Percentiles rank a stretch among this genome's conserved stretches.
phyloP scores from a whole-genome alignment of 2,113 vertebrate genomes.

The Theristicus caerulescens region DNA sequence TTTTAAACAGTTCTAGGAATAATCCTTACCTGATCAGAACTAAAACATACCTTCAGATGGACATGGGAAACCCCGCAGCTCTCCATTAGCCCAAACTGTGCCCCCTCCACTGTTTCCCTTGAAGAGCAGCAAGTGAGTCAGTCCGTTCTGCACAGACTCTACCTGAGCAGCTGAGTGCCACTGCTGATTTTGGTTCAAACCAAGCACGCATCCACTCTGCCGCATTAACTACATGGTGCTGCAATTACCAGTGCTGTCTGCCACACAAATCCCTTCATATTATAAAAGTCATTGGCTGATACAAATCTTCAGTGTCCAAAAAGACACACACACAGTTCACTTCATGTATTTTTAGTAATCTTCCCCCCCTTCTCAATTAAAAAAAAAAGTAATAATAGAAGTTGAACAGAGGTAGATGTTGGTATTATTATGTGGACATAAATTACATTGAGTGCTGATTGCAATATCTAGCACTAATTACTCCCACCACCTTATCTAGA shows the following conservation, averaged over 20 bases:
- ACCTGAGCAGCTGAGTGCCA: neutral
- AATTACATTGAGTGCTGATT: neutral
- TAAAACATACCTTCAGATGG: neutral
- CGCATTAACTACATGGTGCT: accelerated
- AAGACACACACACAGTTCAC: neutral
- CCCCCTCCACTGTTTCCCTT: neutral
- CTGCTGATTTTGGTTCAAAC: neutral
- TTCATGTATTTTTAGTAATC: neutral
- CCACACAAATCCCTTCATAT: neutral
- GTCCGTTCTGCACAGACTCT: neutral
- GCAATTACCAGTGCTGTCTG: neutral
- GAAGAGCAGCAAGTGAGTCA: neutral
- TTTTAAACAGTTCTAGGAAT: neutral
- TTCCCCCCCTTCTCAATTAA: neutral
- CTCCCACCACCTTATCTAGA: slow-evolving; percentile 1
- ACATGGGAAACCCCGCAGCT: accelerated
- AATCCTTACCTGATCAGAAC: neutral
- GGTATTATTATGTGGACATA: neutral
- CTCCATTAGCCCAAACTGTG: neutral
- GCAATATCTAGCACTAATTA: slow-evolving; percentile 27
- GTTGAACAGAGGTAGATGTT: neutral
- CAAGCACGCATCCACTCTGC: neutral
- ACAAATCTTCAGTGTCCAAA: neutral
- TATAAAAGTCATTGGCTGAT: neutral
- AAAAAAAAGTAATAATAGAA: neutral